phyloP scores from a whole-genome alignment of 2,888 invertebrate genomes.

The Luffia ferchaultella region DNA sequence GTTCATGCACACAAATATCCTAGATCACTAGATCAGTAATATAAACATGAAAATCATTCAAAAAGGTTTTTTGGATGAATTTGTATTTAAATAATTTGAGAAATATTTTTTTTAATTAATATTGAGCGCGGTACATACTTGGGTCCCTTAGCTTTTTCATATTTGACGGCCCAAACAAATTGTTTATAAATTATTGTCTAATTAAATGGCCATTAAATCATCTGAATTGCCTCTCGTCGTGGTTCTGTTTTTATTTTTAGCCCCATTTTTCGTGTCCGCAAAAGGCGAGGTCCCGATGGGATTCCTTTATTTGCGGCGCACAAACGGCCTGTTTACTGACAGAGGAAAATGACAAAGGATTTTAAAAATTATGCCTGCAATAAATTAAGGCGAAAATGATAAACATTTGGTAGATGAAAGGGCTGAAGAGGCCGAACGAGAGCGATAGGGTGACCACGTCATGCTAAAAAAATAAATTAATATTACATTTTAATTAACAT shows the following conservation, averaged over 20 bases:
- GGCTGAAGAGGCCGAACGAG: slow-evolving; percentile 13
- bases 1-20: too few species aligned
- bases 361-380: slow-evolving; percentile 52
- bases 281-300: slow-evolving; percentile 45
- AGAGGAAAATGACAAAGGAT: slow-evolving; percentile 49
- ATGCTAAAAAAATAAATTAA: too few species aligned
- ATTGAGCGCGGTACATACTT: too few species aligned
- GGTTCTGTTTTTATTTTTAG: slow-evolving; percentile 57
- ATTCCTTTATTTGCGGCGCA: slow-evolving; percentile 51
- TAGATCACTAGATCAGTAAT: too few species aligned
- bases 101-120: too few species aligned
- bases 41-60: too few species aligned
- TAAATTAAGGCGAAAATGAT: slow-evolving; percentile 36
- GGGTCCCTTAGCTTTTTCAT: too few species aligned
- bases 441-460: background rate
- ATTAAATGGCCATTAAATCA: slow-evolving; percentile 63
- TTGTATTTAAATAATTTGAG: too few species aligned
- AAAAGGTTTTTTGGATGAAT: too few species aligned
- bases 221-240: slow-evolving; percentile 48
- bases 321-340: slow-evolving; percentile 58
- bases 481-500: too few species aligned
- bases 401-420: slow-evolving; percentile 12
- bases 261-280: slow-evolving; percentile 36
- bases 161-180: background rate
- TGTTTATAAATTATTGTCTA: slow-evolving; percentile 22